These are phyloP conservation scores for Ips typographus DNA, from an alignment of 1,140 invertebrate genomes.

Conservation along the genomic window DNA sequence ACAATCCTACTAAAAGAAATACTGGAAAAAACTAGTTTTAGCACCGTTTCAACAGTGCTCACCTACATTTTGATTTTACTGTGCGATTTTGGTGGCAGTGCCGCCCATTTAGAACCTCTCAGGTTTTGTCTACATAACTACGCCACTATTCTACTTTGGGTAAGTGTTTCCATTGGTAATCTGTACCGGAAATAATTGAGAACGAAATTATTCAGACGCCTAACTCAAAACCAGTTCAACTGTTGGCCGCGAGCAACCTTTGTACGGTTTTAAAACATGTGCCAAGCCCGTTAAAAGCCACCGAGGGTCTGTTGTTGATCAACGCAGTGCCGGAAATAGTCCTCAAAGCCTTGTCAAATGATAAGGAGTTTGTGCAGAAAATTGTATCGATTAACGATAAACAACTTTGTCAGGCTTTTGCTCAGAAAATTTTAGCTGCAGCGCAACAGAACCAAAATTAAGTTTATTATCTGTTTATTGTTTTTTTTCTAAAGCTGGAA, in stretches of 20 bases:
- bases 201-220: not conserved
- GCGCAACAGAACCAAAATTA: not conserved
- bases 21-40: slow-evolving; percentile 21
- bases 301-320: slow-evolving; percentile 43
- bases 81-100: slow-evolving; percentile 39
- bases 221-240: slow-evolving; percentile 10
- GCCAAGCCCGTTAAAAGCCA: slow-evolving; percentile 39
- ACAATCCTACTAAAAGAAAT: slow-evolving; percentile 37
- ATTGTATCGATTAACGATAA: slow-evolving; percentile 42
- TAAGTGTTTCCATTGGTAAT: slow-evolving; percentile 18
- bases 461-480: not conserved
- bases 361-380: slow-evolving; percentile 43
- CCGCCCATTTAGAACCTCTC: slow-evolving; percentile 35
- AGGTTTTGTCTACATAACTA: slow-evolving; percentile 44
- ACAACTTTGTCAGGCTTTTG: slow-evolving; percentile 43
- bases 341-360: slow-evolving; percentile 37
- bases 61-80: slow-evolving; percentile 42
- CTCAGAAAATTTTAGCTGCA: slow-evolving; percentile 40
- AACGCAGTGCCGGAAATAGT: slow-evolving; percentile 38
- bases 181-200: too few species aligned
- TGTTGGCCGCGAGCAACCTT: slow-evolving; percentile 25
- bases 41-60: slow-evolving; percentile 27
- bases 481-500: not conserved
- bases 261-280: slow-evolving; percentile 42
- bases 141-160: slow-evolving; percentile 39